Percentiles rank a stretch among this genome's conserved stretches.
Evolutionary conservation across 2,113 vertebrate genomes (phyloP).

Genomic region (Piaya cayana): DNA sequence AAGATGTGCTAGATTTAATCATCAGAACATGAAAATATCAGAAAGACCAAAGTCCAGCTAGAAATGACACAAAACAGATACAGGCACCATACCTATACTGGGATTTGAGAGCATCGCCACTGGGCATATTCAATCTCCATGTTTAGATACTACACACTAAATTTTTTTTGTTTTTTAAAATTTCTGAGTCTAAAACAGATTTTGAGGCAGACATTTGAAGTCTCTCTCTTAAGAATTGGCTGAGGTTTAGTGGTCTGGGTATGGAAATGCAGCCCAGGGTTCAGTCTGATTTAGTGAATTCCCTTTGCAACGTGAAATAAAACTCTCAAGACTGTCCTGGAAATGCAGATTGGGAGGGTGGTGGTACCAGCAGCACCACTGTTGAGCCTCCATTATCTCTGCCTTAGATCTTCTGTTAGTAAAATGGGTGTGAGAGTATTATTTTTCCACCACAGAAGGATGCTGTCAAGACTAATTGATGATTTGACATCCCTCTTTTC

Average conservation of each 20-base stretch:
- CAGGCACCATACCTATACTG: neutral
- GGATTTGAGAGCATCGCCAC: neutral
- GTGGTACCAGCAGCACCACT: neutral
- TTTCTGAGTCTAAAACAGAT: neutral
- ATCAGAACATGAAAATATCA: neutral
- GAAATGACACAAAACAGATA: neutral
- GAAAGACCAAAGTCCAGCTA: neutral
- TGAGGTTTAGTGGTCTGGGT: neutral
- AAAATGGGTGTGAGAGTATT: slow-evolving; percentile 38
- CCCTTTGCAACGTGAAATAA: neutral
- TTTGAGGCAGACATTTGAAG: neutral
- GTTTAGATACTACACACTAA: neutral
- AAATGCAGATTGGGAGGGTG: neutral
- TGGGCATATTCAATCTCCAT: neutral
- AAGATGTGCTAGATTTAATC: neutral
- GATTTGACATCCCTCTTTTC: slow-evolving; percentile 51
- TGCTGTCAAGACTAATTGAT: slow-evolving; percentile 62
- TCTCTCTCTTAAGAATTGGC: neutral
- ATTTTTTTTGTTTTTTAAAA: neutral
- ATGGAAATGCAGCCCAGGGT: neutral
- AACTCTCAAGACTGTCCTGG: neutral
- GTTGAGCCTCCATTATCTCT: neutral
- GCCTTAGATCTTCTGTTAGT: neutral
- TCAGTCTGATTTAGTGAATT: neutral
- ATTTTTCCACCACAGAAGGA: slow-evolving; percentile 62